A percentile compares a stretch with the other conserved stretches of the same genome.
phyloP scores from a whole-genome alignment of 2,797 vertebrate genomes.

The Emys orbicularis region DNA sequence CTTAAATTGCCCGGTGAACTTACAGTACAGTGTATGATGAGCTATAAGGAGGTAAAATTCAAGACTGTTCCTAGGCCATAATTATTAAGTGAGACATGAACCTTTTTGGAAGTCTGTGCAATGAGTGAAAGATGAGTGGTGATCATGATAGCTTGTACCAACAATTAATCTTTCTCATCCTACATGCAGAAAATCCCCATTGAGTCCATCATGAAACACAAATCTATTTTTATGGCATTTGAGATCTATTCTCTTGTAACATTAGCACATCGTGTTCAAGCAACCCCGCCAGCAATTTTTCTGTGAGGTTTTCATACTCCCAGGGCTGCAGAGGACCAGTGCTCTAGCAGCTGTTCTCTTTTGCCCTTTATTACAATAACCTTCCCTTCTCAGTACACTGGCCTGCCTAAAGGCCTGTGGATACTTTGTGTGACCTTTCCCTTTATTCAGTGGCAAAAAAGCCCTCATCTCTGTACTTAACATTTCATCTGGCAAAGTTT shows the following conservation, averaged over 20 bases:
- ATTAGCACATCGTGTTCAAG: neutral
- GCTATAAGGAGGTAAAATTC: neutral
- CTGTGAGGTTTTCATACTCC: neutral
- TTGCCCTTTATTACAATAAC: neutral
- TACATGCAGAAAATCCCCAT: rapidly evolving
- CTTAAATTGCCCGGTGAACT: neutral
- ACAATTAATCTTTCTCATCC: neutral
- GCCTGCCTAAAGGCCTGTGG: neutral
- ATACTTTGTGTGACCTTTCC: conserved; percentile 49
- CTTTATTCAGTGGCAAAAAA: neutral
- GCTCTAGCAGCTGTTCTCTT: neutral
- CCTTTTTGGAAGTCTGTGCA: neutral
- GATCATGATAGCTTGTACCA: rapidly evolving
- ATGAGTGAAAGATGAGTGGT: neutral
- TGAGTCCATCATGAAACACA: rapidly evolving
- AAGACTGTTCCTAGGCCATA: neutral
- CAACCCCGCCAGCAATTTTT: neutral
- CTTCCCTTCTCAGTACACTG: conserved; percentile 2
- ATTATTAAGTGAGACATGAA: neutral
- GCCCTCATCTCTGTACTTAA: neutral
- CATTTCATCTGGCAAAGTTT: neutral
- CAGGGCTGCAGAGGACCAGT: neutral
- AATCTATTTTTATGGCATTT: neutral
- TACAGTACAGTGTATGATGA: rapidly evolving
- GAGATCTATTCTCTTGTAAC: neutral